A percentile compares a stretch with the other conserved stretches of the same genome.
Evolutionary conservation across 37 sponge, comb jelly and placozoan species (phyloP).

Genomic region (Chondrosia reniformis): DNA sequence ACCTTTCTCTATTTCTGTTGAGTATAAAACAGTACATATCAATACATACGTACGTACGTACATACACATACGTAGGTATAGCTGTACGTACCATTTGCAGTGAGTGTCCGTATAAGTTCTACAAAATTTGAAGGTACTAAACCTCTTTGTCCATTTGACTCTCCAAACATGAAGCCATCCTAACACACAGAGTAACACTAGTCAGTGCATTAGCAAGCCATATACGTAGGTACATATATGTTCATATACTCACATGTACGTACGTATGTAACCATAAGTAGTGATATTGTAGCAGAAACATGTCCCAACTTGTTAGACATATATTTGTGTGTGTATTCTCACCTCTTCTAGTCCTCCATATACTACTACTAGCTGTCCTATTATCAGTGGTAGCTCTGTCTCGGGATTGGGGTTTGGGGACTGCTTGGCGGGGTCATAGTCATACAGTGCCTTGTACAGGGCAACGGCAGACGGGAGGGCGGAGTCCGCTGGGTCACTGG

Average conservation of each 20-base stretch:
- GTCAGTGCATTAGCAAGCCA: too few relatives aligned
- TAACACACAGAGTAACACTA: background rate
- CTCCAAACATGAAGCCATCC: conserved; percentile 62
- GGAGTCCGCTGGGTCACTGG: background rate
- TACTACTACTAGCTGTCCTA: conserved; percentile 63
- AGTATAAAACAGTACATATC: too few relatives aligned
- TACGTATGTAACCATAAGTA: too few relatives aligned
- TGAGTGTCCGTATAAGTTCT: conserved; percentile 30
- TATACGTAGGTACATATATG: too few relatives aligned
- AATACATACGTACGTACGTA: too few relatives aligned
- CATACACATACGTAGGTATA: too few relatives aligned
- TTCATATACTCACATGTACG: too few relatives aligned
- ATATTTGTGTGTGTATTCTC: too few relatives aligned
- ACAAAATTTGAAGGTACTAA: conserved; percentile 68
- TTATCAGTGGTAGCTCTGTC: conserved; percentile 35
- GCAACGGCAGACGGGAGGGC: background rate
- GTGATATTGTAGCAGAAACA: too few relatives aligned
- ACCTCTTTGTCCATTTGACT: conserved; percentile 26
- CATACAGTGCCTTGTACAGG: conserved; percentile 24
- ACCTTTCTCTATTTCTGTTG: too few relatives aligned
- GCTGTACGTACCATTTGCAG: conserved; percentile 36
- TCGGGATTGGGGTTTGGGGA: conserved; percentile 68
- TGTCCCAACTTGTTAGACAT: too few relatives aligned
- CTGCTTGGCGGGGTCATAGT: conserved; percentile 62
- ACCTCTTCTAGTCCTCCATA: conserved; percentile 69